Conservation (phyloP, 2,797 vertebrate species). For the Semotilus atromaculatus region DNA sequence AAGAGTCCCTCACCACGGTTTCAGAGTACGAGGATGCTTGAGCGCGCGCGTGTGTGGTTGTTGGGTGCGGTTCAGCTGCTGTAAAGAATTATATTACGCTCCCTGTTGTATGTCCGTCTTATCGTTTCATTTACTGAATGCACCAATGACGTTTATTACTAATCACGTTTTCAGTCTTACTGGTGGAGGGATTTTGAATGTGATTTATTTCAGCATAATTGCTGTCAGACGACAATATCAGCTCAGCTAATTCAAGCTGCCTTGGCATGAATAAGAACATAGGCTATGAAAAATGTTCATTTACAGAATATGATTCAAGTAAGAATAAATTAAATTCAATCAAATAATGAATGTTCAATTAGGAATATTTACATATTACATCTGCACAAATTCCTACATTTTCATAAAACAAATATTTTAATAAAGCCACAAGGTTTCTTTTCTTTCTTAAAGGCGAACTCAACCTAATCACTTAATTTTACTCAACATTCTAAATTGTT, state of each 20-base stretch:
- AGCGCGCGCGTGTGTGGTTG: neutral
- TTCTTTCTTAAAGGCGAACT: neutral
- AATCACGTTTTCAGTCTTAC: neutral
- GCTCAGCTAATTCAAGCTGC: neutral
- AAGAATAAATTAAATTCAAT: neutral
- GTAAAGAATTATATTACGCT: slow-evolving; percentile 33
- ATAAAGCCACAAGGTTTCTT: neutral
- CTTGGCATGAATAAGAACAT: neutral
- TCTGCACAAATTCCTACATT: neutral
- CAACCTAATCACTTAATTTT: neutral
- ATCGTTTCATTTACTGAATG: neutral
- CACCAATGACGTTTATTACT: neutral
- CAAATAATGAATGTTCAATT: neutral
- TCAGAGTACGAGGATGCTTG: neutral
- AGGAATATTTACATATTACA: no score
- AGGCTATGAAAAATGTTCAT: neutral
- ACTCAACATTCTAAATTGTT: neutral
- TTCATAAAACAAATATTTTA: neutral
- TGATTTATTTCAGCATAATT: neutral
- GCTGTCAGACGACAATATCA: neutral
- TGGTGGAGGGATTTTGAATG: neutral
- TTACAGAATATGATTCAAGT: neutral
- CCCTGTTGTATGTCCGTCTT: neutral
- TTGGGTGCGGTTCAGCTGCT: slow-evolving; percentile 72
- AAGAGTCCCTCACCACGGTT: neutral